Percentiles rank a stretch among this genome's conserved stretches.
phyloP scores from a whole-genome alignment of 2,797 vertebrate species.

The Sebastes kiyomatsui region DNA sequence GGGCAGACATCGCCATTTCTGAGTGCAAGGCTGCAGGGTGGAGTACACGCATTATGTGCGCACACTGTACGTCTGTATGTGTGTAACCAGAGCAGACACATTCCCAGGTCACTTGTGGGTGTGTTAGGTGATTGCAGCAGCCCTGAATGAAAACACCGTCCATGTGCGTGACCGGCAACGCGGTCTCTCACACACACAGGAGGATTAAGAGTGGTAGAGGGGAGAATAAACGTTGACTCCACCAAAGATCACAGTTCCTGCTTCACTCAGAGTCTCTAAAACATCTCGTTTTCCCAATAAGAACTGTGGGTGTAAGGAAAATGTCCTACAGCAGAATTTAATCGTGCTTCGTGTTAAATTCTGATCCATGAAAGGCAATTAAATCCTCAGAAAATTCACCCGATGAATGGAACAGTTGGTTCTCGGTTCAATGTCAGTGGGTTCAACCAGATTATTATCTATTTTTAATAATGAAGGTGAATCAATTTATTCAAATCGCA shows the following conservation, averaged over 20 bases:
- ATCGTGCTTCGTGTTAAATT: neutral
- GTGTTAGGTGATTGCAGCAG: conserved; percentile 52
- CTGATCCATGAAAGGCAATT: conserved; percentile 36
- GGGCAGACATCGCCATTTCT: conserved; percentile 1
- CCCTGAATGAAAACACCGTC: conserved; percentile 67
- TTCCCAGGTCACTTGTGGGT: conserved; percentile 59
- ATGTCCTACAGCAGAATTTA: conserved; percentile 27
- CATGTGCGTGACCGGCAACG: conserved; percentile 60
- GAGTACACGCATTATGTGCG: neutral
- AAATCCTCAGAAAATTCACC: conserved; percentile 20
- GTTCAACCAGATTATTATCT: neutral
- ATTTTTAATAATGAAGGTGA: neutral
- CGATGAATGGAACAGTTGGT: conserved; percentile 11
- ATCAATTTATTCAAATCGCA: neutral
- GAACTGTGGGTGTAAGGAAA: conserved; percentile 20
- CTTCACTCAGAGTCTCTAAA: conserved; percentile 21
- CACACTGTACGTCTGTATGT: neutral
- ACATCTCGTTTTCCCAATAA: conserved; percentile 17
- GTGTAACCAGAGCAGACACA: conserved; percentile 52
- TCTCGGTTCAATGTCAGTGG: neutral
- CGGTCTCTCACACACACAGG: conserved; percentile 41
- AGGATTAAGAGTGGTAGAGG: conserved; percentile 54
- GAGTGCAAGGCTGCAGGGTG: conserved; percentile 7
- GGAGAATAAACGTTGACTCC: conserved; percentile 54
- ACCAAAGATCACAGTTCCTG: conserved; percentile 59